Evolutionary conservation across 2,888 invertebrate species (phyloP).

Genomic region (Cacoxenus indagator): DNA sequence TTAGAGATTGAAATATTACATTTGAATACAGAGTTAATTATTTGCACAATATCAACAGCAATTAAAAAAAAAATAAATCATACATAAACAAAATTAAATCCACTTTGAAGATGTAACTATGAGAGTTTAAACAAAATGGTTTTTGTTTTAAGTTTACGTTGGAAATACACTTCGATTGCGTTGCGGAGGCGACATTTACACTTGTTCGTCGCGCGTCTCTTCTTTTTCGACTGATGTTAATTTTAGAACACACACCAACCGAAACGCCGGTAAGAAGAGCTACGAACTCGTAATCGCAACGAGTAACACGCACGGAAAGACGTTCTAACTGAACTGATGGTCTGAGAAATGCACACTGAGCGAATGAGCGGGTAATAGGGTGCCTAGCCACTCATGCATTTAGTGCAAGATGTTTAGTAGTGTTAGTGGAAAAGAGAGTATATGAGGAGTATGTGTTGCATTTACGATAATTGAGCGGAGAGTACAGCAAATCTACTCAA

Average conservation of each 20-base stretch:
- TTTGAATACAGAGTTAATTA: too few relatives aligned
- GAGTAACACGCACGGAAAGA: too few relatives aligned
- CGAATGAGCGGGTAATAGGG: too few relatives aligned
- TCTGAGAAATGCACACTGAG: neutral
- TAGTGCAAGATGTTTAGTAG: too few relatives aligned
- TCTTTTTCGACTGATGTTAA: conserved; percentile 41
- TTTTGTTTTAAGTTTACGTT: neutral
- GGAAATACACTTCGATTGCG: neutral
- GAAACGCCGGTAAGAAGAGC: neutral
- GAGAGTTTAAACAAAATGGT: conserved; percentile 24
- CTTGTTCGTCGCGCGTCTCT: conserved; percentile 38
- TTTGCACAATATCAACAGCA: conserved; percentile 50
- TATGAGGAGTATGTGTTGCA: too few relatives aligned
- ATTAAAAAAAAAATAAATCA: conserved; percentile 14
- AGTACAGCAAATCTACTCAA: too few relatives aligned
- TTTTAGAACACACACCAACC: conserved; percentile 50
- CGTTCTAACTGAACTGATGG: neutral
- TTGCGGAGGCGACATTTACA: conserved; percentile 47
- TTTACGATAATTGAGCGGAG: too few relatives aligned
- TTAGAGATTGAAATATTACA: conserved; percentile 33
- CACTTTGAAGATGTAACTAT: conserved; percentile 38
- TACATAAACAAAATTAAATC: conserved; percentile 42
- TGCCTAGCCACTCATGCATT: too few relatives aligned
- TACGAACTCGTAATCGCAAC: too few relatives aligned
- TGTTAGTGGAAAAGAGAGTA: too few relatives aligned